These are phyloP conservation scores for Lutjanus campechanus DNA, from an alignment of 2,797 vertebrate genomes.

Conservation along the genomic window DNA sequence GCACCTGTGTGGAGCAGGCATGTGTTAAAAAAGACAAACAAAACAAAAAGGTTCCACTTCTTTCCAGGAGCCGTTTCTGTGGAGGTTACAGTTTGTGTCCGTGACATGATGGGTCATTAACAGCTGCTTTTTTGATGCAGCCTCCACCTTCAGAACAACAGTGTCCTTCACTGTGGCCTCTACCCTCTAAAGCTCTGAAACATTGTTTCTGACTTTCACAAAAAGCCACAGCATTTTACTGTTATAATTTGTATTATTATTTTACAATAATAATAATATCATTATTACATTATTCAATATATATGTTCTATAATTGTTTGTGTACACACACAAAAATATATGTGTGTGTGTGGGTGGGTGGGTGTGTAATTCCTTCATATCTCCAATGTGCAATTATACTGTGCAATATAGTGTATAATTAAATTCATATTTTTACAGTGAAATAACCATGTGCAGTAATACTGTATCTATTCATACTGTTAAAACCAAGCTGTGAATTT, in stretches of 20 bases:
- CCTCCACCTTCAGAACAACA: slow-evolving; percentile 31
- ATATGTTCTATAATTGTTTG: too few relatives aligned
- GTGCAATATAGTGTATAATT: too few relatives aligned
- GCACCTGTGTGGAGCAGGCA: slow-evolving; percentile 2
- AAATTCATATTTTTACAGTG: too few relatives aligned
- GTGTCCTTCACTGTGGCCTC: slow-evolving; percentile 65
- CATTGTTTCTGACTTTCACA: slow-evolving; percentile 30
- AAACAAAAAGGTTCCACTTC: background rate
- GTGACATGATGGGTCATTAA: slow-evolving; percentile 73
- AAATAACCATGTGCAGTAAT: too few relatives aligned
- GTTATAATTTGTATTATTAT: background rate
- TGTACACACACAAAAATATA: too few relatives aligned
- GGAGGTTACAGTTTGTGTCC: slow-evolving; percentile 56
- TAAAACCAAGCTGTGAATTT: too few relatives aligned
- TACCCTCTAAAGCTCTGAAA: slow-evolving; percentile 33
- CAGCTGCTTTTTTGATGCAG: slow-evolving; percentile 43
- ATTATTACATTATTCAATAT: too few relatives aligned
- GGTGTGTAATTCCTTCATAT: too few relatives aligned
- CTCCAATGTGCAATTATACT: too few relatives aligned
- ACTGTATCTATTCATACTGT: too few relatives aligned
- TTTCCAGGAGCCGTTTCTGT: slow-evolving; percentile 31
- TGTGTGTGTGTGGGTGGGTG: too few relatives aligned
- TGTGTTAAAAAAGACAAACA: background rate
- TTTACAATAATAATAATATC: too few relatives aligned
- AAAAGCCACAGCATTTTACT: background rate